Conservation (phyloP, 2,113 vertebrate genomes). For the Dolichotis patagonum region DNA sequence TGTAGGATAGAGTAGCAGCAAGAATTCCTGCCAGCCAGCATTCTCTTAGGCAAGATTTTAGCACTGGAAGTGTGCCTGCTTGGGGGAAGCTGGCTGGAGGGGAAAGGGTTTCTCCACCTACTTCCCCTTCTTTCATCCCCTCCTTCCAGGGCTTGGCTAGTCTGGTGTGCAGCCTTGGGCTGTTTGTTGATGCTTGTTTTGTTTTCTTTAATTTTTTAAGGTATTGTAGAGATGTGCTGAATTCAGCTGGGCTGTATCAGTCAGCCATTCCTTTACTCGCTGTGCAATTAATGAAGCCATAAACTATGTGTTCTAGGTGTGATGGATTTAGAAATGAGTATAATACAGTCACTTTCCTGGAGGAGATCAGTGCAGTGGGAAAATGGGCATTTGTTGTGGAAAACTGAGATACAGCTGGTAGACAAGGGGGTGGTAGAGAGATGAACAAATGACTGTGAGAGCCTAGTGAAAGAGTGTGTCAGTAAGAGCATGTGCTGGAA, state of each 20-base stretch:
- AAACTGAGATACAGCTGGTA: neutral
- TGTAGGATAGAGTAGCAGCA: neutral
- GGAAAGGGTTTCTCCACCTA: too few relatives aligned
- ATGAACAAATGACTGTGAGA: neutral
- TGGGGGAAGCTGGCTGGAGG: neutral
- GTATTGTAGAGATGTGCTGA: neutral
- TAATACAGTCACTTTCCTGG: neutral
- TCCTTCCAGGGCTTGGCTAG: neutral
- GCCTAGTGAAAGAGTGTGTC: neutral
- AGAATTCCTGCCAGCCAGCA: slow-evolving; percentile 39
- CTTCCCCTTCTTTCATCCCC: rapidly evolving
- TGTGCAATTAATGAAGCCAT: neutral
- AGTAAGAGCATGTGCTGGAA: neutral
- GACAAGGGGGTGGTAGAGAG: neutral
- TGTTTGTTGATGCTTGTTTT: neutral
- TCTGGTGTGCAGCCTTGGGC: neutral
- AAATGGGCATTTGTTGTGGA: neutral
- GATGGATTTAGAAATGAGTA: neutral
- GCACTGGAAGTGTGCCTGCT: neutral
- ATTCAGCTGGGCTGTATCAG: neutral
- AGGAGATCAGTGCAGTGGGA: neutral
- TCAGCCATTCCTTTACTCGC: neutral
- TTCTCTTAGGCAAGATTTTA: slow-evolving; percentile 22
- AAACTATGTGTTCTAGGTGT: neutral
- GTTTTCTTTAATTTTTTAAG: neutral